These are phyloP conservation scores for Arenaria interpres DNA, from an alignment of 2,113 vertebrate genomes.

Conservation along the genomic window DNA sequence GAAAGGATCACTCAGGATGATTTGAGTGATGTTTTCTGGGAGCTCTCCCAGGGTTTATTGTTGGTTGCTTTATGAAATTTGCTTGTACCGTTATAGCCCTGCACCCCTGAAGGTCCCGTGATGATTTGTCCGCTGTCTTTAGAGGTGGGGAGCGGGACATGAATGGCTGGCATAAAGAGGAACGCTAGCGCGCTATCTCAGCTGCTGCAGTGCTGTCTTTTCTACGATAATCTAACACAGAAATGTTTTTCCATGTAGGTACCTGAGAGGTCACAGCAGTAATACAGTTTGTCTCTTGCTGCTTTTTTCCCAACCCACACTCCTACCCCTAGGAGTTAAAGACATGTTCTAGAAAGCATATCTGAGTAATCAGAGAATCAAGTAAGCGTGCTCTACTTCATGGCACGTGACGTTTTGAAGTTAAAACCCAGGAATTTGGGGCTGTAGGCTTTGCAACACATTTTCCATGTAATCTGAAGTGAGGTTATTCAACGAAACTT, in stretches of 20 bases:
- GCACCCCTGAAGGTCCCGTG: not conserved
- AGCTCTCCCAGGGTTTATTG: not conserved
- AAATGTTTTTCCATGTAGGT: not conserved
- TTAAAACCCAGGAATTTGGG: not conserved
- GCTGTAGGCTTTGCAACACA: not conserved
- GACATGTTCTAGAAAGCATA: not conserved
- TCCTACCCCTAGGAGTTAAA: not conserved
- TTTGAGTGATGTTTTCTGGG: not conserved
- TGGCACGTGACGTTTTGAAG: not conserved
- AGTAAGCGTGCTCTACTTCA: not conserved
- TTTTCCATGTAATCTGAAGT: not conserved
- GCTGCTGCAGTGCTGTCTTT: not conserved
- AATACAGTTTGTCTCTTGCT: not conserved
- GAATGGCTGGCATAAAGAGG: not conserved
- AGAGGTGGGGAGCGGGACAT: not conserved
- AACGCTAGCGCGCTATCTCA: rapidly evolving
- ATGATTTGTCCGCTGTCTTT: not conserved
- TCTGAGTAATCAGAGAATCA: not conserved
- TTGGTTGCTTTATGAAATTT: not conserved
- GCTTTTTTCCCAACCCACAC: not conserved
- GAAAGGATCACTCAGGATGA: not conserved
- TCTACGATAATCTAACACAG: not conserved
- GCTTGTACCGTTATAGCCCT: not conserved
- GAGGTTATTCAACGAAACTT: not conserved
- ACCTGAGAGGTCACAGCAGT: not conserved